phyloP scores from a whole-genome alignment of 1,140 invertebrate genomes.

The Artemia franciscana region DNA sequence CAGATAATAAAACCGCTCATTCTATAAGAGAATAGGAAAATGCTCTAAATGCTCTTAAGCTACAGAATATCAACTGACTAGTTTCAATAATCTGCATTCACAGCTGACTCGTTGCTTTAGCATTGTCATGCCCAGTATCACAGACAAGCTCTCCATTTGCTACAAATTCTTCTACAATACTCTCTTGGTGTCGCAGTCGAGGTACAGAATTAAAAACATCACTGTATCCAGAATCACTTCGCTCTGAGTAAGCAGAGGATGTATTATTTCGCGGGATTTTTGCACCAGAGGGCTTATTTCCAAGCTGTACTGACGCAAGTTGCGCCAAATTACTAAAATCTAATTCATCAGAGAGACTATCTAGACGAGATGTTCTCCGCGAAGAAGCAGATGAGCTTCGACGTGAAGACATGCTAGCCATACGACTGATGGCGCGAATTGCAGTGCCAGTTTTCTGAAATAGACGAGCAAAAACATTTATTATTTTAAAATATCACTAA shows the following conservation, averaged over 20 bases:
- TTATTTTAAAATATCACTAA: no score
- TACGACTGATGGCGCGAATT: conserved; percentile 56
- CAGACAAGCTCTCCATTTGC: background rate
- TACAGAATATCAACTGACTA: no score
- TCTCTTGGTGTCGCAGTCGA: background rate
- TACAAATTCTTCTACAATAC: background rate
- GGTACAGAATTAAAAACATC: background rate
- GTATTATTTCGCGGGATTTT: background rate
- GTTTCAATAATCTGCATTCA: no score
- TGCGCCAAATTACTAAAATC: background rate
- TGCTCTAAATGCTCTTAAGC: no score
- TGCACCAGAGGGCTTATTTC: background rate
- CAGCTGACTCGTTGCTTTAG: no score
- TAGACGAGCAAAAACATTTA: background rate
- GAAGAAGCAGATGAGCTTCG: conserved; percentile 25
- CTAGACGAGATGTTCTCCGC: conserved; percentile 6
- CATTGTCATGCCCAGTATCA: background rate
- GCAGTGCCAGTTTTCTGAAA: conserved; percentile 70
- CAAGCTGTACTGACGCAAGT: background rate
- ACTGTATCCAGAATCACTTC: background rate
- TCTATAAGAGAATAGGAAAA: no score
- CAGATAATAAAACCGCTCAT: no score
- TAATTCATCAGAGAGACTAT: background rate
- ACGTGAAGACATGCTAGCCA: conserved; percentile 40
- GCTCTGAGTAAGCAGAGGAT: background rate